Conservation (phyloP, 1,140 invertebrate species). For the Heliconius hermathena region DNA sequence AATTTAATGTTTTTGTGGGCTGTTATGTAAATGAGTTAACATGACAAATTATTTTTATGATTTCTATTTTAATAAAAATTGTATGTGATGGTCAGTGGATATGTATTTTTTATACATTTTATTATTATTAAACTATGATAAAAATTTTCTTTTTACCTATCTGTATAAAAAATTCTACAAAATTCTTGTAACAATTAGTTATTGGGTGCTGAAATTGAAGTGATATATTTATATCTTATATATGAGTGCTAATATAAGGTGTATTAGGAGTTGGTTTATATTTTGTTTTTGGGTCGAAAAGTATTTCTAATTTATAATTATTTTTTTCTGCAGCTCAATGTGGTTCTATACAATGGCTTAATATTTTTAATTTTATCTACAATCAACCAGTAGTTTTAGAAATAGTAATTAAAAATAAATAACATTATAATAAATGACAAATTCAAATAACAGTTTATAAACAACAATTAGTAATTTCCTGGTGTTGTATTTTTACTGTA, state of each 20-base stretch:
- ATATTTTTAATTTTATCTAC: background rate
- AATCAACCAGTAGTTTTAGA: background rate
- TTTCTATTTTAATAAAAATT: background rate
- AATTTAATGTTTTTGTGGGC: background rate
- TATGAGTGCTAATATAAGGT: background rate
- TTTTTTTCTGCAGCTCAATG: background rate
- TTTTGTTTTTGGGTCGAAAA: background rate
- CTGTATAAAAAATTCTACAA: background rate
- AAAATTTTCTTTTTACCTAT: background rate
- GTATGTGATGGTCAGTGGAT: background rate
- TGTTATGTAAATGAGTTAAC: background rate
- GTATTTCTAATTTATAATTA: background rate
- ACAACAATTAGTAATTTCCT: background rate
- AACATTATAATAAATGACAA: background rate
- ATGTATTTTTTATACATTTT: background rate
- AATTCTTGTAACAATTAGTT: background rate
- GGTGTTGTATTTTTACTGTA: slow-evolving; percentile 14
- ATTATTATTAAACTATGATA: background rate
- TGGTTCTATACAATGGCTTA: background rate
- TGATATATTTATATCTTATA: background rate
- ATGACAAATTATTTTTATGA: background rate
- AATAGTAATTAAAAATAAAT: background rate
- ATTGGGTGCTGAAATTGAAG: background rate
- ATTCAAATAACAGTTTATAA: background rate
- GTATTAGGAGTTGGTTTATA: background rate